These are phyloP conservation scores for Sinocyclocheilus anophthalmus DNA, from an alignment of 2,113 vertebrate genomes.

Conservation along the genomic window DNA sequence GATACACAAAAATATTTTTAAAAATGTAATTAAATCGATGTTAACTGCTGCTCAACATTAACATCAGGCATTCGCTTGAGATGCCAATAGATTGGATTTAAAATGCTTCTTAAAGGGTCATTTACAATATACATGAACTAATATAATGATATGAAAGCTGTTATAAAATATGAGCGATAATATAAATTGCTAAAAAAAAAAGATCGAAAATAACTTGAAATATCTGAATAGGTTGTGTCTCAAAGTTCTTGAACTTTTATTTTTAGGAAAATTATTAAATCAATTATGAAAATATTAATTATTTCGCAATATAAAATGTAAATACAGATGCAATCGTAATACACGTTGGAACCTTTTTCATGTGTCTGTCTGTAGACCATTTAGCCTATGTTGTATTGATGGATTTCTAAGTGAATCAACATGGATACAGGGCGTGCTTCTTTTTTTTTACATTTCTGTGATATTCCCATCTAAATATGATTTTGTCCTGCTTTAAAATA, in stretches of 20 bases:
- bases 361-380: not conserved
- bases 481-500: not conserved
- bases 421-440: not conserved
- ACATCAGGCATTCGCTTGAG: not conserved
- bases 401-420: not conserved
- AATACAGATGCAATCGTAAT: not conserved
- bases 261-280: not conserved
- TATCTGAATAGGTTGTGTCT: not conserved
- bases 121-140: not conserved
- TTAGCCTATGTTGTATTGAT: not conserved
- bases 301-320: not conserved
- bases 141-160: not conserved
- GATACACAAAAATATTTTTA: not conserved
- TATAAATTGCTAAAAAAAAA: not conserved
- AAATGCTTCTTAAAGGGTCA: not conserved
- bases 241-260: not conserved
- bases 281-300: not conserved
- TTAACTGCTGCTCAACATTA: not conserved
- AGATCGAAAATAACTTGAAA: not conserved
- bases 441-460: not conserved
- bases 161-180: not conserved
- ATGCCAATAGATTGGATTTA: not conserved
- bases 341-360: not conserved
- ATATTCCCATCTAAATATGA: not conserved
- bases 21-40: not conserved